Conservation (phyloP, 1,140 invertebrate species). For the Mercenaria mercenaria region DNA sequence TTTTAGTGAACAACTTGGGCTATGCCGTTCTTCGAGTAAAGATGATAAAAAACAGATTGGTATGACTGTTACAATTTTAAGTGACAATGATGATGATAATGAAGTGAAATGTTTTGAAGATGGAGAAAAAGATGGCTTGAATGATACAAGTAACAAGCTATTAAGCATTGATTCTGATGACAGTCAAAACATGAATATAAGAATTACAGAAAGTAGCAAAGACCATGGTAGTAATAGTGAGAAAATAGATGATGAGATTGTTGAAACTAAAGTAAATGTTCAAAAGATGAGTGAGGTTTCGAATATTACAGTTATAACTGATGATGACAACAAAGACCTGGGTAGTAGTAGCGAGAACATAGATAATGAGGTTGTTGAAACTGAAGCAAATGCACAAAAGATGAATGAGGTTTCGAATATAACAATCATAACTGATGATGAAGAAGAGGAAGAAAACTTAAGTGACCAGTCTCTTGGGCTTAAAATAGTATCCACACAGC, state of each 20-base stretch:
- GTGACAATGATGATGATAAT: constrained; percentile 49
- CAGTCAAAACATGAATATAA: background rate
- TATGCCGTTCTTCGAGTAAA: background rate
- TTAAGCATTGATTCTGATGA: background rate
- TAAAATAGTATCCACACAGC: background rate
- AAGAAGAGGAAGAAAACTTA: background rate
- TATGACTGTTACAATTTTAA: constrained; percentile 14
- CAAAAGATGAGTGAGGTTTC: background rate
- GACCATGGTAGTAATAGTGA: background rate
- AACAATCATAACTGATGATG: constrained; percentile 32
- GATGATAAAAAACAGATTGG: background rate
- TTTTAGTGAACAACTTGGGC: constrained; percentile 11
- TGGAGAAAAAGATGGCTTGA: background rate
- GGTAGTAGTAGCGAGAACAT: too few species aligned
- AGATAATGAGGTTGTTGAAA: background rate
- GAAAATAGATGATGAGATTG: background rate
- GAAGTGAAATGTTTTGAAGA: background rate
- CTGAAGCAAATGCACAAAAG: background rate
- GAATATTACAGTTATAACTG: background rate
- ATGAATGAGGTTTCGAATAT: background rate
- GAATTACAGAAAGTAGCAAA: background rate
- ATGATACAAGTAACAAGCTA: background rate
- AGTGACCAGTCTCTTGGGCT: background rate
- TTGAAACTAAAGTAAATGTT: too few species aligned
- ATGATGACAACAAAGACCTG: constrained; percentile 23